Percentiles rank a stretch among this genome's conserved stretches.
Evolutionary conservation across 2,797 vertebrate species (phyloP).

Genomic region (Aulostomus chinensis): DNA sequence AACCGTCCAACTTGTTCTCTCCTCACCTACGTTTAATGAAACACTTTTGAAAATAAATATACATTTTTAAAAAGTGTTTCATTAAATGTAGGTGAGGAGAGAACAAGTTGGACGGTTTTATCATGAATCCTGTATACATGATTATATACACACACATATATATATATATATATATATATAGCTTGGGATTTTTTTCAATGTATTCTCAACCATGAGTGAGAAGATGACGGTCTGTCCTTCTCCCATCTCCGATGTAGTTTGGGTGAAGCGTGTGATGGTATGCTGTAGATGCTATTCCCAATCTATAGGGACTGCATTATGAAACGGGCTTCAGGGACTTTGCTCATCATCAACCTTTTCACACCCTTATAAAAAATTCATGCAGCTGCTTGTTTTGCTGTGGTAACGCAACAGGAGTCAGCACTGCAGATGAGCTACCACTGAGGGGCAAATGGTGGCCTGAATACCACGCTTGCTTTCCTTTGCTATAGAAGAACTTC

Average conservation of each 20-base stretch:
- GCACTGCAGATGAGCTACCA: slow-evolving; percentile 49
- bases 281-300: slow-evolving; percentile 27
- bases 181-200: too few relatives aligned
- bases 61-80: too few relatives aligned
- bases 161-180: too few relatives aligned
- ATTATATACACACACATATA: too few relatives aligned
- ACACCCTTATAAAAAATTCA: slow-evolving; percentile 74
- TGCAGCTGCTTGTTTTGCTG: slow-evolving; percentile 60
- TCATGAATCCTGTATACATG: slow-evolving; percentile 18
- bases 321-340: slow-evolving; percentile 55
- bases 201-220: too few relatives aligned
- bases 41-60: too few relatives aligned
- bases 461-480: slow-evolving; percentile 17
- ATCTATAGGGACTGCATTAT: slow-evolving; percentile 50
- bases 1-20: slow-evolving; percentile 6
- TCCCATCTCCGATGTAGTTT: slow-evolving; percentile 10
- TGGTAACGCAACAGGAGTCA: slow-evolving; percentile 56
- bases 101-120: slow-evolving; percentile 7
- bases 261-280: slow-evolving; percentile 1
- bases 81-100: slow-evolving; percentile 1
- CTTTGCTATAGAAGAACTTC: slow-evolving; percentile 37
- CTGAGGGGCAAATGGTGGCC: slow-evolving; percentile 42
- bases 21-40: not conserved
- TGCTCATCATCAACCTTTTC: slow-evolving; percentile 63
- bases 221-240: too few relatives aligned